phyloP scores from a whole-genome alignment of 2,113 vertebrate genomes.

The Sinocyclocheilus grahami region DNA sequence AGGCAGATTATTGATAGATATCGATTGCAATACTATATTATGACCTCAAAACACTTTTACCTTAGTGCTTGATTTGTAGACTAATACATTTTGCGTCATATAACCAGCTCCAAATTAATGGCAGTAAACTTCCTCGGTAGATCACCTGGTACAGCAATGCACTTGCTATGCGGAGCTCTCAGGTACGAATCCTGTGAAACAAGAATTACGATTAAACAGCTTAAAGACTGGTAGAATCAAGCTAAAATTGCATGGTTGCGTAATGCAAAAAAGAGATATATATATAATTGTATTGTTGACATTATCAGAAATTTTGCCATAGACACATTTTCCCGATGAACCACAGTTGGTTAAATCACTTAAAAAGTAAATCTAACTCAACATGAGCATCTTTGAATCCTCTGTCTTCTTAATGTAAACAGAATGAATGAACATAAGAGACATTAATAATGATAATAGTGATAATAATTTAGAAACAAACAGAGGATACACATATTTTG shows the following conservation, averaged over 20 bases:
- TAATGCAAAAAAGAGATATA: background rate
- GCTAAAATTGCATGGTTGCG: too few species aligned
- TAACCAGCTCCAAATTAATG: too few species aligned
- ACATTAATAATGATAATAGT: slow-evolving; percentile 71
- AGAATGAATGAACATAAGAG: slow-evolving; percentile 60
- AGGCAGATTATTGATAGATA: background rate
- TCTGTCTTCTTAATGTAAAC: slow-evolving; percentile 58
- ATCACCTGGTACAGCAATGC: background rate
- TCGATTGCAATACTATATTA: background rate
- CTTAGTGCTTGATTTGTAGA: too few species aligned
- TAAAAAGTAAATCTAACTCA: background rate
- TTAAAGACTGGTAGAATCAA: background rate
- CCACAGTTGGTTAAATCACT: background rate
- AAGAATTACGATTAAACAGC: background rate
- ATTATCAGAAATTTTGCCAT: background rate
- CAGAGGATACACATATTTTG: slow-evolving; percentile 73
- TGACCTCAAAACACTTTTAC: background rate
- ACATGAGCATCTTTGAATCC: background rate
- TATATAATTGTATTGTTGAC: background rate
- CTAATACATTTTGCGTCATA: too few species aligned
- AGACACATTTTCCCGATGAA: background rate
- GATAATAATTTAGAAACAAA: slow-evolving; percentile 68
- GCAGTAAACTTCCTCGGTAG: background rate
- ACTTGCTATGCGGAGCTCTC: background rate
- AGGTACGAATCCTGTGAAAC: too few species aligned